phyloP scores from a whole-genome alignment of 2,797 vertebrate genomes.

The Arctocebus calabarensis region DNA sequence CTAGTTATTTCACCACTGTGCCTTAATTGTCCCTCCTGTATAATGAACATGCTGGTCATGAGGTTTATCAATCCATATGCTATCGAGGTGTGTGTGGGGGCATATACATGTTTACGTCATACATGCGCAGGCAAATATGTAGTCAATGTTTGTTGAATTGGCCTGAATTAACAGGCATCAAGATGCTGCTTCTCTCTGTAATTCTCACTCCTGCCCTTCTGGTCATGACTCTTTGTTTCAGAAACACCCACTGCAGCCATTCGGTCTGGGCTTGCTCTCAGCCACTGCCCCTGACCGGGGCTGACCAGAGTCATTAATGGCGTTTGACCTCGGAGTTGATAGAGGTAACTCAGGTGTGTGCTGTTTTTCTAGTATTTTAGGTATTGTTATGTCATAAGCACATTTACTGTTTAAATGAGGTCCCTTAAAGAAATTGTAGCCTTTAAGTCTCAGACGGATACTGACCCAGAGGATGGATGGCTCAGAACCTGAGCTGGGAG shows the following conservation, averaged over 20 bases:
- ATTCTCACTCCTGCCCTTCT: background rate
- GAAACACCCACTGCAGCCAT: background rate
- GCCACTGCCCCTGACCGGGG: accelerated
- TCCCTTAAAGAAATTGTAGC: background rate
- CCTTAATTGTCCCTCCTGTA: background rate
- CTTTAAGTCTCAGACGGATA: background rate
- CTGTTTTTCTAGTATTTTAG: background rate
- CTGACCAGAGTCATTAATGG: background rate
- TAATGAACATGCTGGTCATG: background rate
- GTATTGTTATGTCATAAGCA: background rate
- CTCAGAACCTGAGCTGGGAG: background rate
- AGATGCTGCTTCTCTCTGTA: background rate
- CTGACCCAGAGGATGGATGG: background rate
- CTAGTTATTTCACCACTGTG: background rate
- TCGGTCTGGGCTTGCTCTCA: background rate
- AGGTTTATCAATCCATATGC: background rate
- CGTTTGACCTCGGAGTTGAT: background rate
- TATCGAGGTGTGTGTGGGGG: background rate
- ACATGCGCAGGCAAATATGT: background rate
- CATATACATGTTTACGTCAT: background rate
- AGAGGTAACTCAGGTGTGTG: background rate
- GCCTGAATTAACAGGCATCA: background rate
- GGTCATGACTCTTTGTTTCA: background rate
- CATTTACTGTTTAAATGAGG: background rate
- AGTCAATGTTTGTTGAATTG: background rate